phyloP scores from a whole-genome alignment of 2,888 invertebrate genomes.

The Aspidiotus destructor region DNA sequence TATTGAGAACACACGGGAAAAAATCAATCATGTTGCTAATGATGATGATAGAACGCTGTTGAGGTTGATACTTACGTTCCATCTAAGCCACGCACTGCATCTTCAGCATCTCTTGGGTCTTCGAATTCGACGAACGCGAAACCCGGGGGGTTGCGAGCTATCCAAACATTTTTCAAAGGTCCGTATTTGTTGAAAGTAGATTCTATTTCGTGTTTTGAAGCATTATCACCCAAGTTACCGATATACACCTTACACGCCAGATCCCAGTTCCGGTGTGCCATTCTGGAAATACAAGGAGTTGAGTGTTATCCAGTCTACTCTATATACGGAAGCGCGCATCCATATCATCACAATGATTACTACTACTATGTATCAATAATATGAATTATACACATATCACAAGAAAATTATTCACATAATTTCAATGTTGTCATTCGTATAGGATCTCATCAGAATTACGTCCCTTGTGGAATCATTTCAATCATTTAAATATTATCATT shows the following conservation, averaged over 20 bases:
- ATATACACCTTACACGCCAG: constrained; percentile 86
- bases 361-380: neutral
- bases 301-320: too few species aligned
- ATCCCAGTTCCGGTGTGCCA: constrained; percentile 63
- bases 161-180: constrained; percentile 83
- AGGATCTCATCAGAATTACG: too few species aligned
- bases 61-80: constrained; percentile 56
- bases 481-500: too few species aligned
- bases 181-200: constrained; percentile 81
- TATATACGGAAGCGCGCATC: too few species aligned
- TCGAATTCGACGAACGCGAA: constrained; percentile 86
- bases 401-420: too few species aligned
- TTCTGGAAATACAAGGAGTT: constrained; percentile 1
- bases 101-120: constrained; percentile 79
- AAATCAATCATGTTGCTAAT: neutral
- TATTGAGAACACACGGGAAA: constrained; percentile 32
- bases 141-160: constrained; percentile 84
- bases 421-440: too few species aligned
- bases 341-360: neutral
- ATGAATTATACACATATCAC: neutral
- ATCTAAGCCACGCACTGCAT: constrained; percentile 71
- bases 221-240: constrained; percentile 81
- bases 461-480: too few species aligned
- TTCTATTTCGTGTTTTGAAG: constrained; percentile 81
- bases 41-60: neutral